Conservation (phyloP, 2,113 vertebrate genomes). For the Theristicus caerulescens region DNA sequence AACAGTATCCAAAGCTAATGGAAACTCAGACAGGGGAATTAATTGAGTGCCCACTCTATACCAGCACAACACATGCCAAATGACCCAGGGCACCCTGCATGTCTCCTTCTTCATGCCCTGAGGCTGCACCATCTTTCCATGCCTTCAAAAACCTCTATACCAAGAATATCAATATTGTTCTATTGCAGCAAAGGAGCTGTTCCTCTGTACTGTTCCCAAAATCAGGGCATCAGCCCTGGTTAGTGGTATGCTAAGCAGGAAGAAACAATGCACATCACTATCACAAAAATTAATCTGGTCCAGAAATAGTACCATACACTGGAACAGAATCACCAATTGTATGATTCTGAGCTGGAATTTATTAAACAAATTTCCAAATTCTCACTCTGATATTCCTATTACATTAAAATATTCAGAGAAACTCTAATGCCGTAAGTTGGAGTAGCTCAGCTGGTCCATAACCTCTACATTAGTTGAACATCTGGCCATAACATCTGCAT, state of each 20-base stretch:
- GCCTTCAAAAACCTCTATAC: neutral
- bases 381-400: neutral
- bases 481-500: neutral
- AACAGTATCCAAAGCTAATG: neutral
- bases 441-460: neutral
- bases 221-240: fast-evolving
- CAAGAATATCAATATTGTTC: neutral
- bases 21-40: neutral
- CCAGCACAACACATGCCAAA: neutral
- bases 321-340: neutral
- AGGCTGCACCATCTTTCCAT: neutral
- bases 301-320: neutral
- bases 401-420: neutral
- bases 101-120: neutral
- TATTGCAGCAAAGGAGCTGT: neutral
- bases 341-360: neutral
- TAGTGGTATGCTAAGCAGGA: neutral
- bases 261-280: neutral
- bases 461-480: neutral
- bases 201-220: neutral
- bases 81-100: neutral
- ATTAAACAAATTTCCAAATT: neutral
- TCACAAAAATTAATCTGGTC: neutral
- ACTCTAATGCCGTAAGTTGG: neutral
- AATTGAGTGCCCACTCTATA: neutral